Conservation (phyloP, 2,797 vertebrate genomes). For the Hydrophis major region DNA sequence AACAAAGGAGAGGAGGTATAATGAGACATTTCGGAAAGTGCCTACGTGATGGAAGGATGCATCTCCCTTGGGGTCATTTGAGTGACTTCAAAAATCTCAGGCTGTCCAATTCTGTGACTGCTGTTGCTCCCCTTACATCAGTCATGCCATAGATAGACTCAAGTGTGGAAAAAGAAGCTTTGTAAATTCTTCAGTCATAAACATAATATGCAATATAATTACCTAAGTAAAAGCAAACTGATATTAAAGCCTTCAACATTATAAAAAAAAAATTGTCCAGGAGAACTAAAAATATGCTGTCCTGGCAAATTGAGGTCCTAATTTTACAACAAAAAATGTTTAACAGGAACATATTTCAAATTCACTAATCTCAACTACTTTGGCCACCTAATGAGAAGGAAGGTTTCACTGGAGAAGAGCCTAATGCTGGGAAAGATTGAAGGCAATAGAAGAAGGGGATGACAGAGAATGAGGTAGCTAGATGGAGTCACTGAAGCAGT, state of each 20-base stretch:
- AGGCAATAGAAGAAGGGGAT: too few species aligned
- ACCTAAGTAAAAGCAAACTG: not conserved
- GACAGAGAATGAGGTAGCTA: too few species aligned
- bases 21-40: not conserved
- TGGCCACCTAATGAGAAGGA: too few species aligned
- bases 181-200: not conserved
- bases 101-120: not conserved
- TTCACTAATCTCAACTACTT: fast-evolving
- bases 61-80: not conserved
- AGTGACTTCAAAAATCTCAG: not conserved
- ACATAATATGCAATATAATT: not conserved
- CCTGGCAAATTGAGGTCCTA: not conserved
- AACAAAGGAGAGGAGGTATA: conserved; percentile 4
- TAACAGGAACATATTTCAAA: not conserved
- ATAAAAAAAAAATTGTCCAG: not conserved
- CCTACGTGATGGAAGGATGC: conserved; percentile 15
- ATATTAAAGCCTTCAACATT: not conserved
- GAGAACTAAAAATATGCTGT: not conserved
- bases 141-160: not conserved
- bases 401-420: too few species aligned
- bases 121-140: not conserved
- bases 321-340: fast-evolving
- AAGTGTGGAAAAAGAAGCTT: not conserved
- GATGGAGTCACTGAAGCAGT: too few species aligned
- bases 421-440: too few species aligned